Evolutionary conservation across 2,113 vertebrate species (phyloP).

Genomic region (Oceanodroma tethys): DNA sequence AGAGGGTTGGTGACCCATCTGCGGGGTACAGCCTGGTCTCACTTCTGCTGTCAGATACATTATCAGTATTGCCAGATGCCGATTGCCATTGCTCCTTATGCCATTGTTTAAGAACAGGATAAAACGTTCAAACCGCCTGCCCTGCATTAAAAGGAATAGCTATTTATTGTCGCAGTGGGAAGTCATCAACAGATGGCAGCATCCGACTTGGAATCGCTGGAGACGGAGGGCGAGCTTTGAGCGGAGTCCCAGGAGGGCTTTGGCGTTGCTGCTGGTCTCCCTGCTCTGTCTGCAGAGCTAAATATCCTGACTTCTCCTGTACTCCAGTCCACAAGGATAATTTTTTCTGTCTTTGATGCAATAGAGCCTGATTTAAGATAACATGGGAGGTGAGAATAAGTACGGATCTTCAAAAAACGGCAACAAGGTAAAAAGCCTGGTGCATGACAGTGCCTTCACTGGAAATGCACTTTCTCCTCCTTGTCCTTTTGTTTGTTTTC

Average conservation of each 20-base stretch:
- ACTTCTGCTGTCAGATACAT: rapidly evolving
- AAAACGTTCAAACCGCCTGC: rapidly evolving
- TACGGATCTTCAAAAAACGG: neutral
- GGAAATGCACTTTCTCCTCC: neutral
- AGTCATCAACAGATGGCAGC: constrained; percentile 4
- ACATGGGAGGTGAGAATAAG: neutral
- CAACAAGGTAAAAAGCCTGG: neutral
- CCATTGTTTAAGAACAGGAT: rapidly evolving
- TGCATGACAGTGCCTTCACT: neutral
- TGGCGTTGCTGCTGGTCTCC: neutral
- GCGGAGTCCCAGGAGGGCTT: neutral
- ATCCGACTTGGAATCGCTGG: rapidly evolving
- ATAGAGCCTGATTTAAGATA: neutral
- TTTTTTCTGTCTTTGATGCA: neutral
- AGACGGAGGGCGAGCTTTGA: rapidly evolving
- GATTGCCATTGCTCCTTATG: rapidly evolving
- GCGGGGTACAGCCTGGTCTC: rapidly evolving
- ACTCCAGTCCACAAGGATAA: neutral
- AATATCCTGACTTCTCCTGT: neutral
- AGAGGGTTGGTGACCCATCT: neutral
- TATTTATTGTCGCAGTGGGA: rapidly evolving
- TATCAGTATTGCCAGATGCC: rapidly evolving
- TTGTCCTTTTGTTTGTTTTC: neutral
- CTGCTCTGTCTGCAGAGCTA: neutral
- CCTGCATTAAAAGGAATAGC: rapidly evolving